Base-by-base conservation (phyloP, 2,888 invertebrate genomes). In the Drepana falcataria region DNA sequence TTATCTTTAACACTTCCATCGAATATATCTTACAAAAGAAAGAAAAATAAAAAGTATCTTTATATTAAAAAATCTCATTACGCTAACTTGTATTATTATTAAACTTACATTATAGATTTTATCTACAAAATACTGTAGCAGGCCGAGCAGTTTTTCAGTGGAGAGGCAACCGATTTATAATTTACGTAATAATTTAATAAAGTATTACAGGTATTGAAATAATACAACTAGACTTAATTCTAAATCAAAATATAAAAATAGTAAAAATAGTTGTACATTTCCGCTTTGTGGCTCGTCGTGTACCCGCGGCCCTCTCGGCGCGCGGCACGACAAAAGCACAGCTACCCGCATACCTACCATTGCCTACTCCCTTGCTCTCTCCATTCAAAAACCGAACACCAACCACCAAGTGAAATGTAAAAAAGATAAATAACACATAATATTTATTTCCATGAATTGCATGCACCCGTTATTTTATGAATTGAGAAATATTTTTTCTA, bases 1-100 rank as follows among this genome's bases (percentile, higher is more conserved):
- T 92, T 93, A 93, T 91, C 91, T 93, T 91, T 89, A 89, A 90
- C 89, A 89, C 87, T 89, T 90, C 86, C 89, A 85, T 91, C 91
- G 87, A 91, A 89, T 91, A 90, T 90, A 89, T 91, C 89, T 88
- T 89, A 91, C 89, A 91, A 89, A 91, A 90, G 87, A 87, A 91
- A 88, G 84, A 55, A 80, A 21, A 90, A 88, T 86, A 87, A 89
- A 87, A 90, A 83, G 79, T 87, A 85, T 87, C 79, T 84, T 88
- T 87, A 83, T 87, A 89, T 84, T 90, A 91, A 90, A 91, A 91
- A 91, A 85, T 89, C 81, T 90, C 88, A 85, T 89, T 90, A 91
- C 83, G 54, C 91, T 91, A 91, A 83, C 60, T 87, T 88, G 80
- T 85, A 84, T 86, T 87, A 83, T 77, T 79, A 84, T 87, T 88